Evolutionary conservation across 2,888 invertebrate genomes (phyloP).

Genomic region (Tanypteryx hageni): DNA sequence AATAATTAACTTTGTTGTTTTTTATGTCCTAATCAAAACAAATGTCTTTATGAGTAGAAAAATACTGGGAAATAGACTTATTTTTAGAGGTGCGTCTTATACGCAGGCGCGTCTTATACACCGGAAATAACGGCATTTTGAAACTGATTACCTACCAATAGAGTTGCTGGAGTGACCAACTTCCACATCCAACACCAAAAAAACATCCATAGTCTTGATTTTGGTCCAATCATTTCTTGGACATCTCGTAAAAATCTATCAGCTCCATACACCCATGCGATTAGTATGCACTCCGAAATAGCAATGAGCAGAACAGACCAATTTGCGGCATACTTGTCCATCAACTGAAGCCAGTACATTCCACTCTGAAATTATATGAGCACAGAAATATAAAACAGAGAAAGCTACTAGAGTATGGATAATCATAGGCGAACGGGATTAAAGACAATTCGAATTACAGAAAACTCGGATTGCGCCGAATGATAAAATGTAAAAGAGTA

Average conservation of each 20-base stretch:
- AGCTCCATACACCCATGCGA: constrained; percentile 77
- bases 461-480: no score
- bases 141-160: constrained; percentile 78
- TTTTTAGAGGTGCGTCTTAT: no score
- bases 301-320: constrained; percentile 87
- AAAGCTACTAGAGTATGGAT: constrained; percentile 8
- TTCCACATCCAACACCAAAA: constrained; percentile 89
- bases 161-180: constrained; percentile 84
- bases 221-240: constrained; percentile 76
- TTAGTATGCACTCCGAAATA: constrained; percentile 78
- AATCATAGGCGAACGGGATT: background rate
- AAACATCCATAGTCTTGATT: constrained; percentile 80
- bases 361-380: constrained; percentile 79
- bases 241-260: constrained; percentile 74
- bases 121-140: no score
- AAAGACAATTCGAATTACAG: no score
- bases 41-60: no score
- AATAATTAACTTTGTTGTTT: no score
- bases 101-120: no score
- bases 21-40: no score
- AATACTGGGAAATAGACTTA: no score
- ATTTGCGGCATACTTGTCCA: constrained; percentile 88
- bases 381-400: background rate
- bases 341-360: constrained; percentile 87
- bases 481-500: no score